phyloP scores from a whole-genome alignment of 2,113 vertebrate genomes.

The Rhabdornis inornatus region DNA sequence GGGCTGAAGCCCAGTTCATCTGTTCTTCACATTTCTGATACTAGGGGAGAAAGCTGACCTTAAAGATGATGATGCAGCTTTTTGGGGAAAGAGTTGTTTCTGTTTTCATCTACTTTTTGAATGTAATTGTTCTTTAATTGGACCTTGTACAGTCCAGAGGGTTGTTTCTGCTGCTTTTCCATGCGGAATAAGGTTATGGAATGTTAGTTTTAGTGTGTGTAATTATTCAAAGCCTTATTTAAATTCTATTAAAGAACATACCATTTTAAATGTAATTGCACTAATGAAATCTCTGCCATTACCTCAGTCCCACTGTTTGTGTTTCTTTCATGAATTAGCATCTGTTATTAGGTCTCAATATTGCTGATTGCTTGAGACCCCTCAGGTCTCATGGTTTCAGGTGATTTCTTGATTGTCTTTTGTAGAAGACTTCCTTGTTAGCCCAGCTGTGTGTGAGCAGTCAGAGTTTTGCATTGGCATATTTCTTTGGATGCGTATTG shows the following conservation, averaged over 20 bases:
- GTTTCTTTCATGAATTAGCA: slow-evolving; percentile 49
- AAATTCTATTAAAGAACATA: slow-evolving; percentile 77
- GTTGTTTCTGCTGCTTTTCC: slow-evolving; percentile 68
- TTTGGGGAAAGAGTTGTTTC: neutral
- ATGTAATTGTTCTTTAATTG: slow-evolving; percentile 71
- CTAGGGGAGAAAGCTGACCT: slow-evolving; percentile 7
- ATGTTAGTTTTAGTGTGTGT: slow-evolving; percentile 74
- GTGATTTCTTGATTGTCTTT: slow-evolving; percentile 47
- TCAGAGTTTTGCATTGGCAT: slow-evolving; percentile 46
- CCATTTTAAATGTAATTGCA: slow-evolving; percentile 79
- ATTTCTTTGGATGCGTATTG: slow-evolving; percentile 49
- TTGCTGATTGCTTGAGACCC: neutral
- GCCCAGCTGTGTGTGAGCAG: slow-evolving; percentile 33
- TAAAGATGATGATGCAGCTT: slow-evolving; percentile 3
- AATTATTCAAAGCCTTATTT: slow-evolving; percentile 82
- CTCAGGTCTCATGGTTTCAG: neutral
- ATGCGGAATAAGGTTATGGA: slow-evolving; percentile 67
- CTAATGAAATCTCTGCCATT: slow-evolving; percentile 73
- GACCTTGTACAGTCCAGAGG: slow-evolving; percentile 52
- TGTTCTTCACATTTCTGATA: slow-evolving; percentile 8
- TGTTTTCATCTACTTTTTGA: slow-evolving; percentile 67
- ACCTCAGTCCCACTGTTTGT: slow-evolving; percentile 54
- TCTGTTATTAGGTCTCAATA: neutral
- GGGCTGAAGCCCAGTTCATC: neutral
- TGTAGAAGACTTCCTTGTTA: slow-evolving; percentile 42